Base-by-base conservation (phyloP, 2,113 vertebrate species). In the Ophiodon elongatus region DNA sequence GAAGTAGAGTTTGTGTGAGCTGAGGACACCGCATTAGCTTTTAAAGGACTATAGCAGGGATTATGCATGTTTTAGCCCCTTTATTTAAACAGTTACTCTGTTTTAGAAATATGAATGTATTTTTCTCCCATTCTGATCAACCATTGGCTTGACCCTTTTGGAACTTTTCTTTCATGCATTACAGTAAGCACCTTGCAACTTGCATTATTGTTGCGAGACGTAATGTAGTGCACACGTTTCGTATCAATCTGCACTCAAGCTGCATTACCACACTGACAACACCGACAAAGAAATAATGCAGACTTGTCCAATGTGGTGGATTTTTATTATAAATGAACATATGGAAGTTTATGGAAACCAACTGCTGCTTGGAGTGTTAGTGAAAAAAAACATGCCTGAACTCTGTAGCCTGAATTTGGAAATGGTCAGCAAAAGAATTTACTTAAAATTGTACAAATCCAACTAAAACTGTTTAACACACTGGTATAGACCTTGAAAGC, bases 21-120 rank as follows among this genome's bases (percentile, higher is more conserved):
- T 70, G 27, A 86, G 86, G 83, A 88, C 78, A 79, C 3, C 0
- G 35, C 1, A n/a, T 5, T 33, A 70, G 43, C 41, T 39, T 39
- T 59, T 35, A 27, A 52, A 80, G 33, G 35, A 47, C n/a, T 25
- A 31, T 9, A 1, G 19, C 35, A 21, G 35, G 13, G 21, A 11
- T 71, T 43, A 15, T 43, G 31, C 7, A 11, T 13, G 23, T 54
- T 75, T 54, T 17, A 13, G 17, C 9, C 2, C 0, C 0, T 60
- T 45, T 15, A 65, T 66, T 41, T 52, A 8, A 35, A 19, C 35
- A n/a, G n/a, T n/a, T n/a, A n/a, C 60, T 4, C 10, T 41, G 8
- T 52, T 69, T 52, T 76, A 31, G 27, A 41, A n/a, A 41, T 37
- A 4, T 35, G 2, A 33, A 31, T 50, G 0, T 57, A 13, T 68